Conservation (phyloP, 2,113 vertebrate genomes). For the Aegotheles bennettii region DNA sequence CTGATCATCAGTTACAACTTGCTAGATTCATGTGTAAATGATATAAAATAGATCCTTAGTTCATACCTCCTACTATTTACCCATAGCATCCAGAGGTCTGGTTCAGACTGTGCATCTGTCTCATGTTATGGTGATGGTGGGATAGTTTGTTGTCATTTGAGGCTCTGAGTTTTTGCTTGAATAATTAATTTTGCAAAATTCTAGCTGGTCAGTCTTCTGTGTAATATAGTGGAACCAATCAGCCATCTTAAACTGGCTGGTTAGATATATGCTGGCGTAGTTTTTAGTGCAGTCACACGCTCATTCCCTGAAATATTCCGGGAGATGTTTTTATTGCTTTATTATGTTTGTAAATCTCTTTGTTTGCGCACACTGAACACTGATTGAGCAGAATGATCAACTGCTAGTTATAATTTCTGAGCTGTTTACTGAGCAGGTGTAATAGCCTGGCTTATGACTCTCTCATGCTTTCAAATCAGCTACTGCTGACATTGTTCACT, state of each 20-base stretch:
- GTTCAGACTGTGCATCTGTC: neutral
- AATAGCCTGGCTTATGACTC: neutral
- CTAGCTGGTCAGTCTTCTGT: constrained; percentile 18
- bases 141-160: neutral
- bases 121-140: neutral
- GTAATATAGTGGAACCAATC: constrained; percentile 54
- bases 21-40: neutral
- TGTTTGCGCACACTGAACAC: constrained; percentile 26
- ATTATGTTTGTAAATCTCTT: constrained; percentile 49
- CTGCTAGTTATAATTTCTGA: neutral
- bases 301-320: constrained; percentile 1
- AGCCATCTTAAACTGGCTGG: constrained; percentile 22
- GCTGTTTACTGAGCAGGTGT: constrained; percentile 1
- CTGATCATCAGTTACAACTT: neutral
- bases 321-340: constrained; percentile 50
- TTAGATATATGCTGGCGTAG: neutral
- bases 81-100: neutral
- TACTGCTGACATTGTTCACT: neutral
- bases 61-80: neutral
- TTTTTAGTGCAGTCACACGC: constrained; percentile 5
- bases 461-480: neutral
- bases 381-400: constrained; percentile 17
- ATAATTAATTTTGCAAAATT: constrained; percentile 39
- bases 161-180: neutral
- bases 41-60: neutral